Evolutionary conservation across 2,888 invertebrate genomes (phyloP).

Genomic region (Limnephilus rhombicus): DNA sequence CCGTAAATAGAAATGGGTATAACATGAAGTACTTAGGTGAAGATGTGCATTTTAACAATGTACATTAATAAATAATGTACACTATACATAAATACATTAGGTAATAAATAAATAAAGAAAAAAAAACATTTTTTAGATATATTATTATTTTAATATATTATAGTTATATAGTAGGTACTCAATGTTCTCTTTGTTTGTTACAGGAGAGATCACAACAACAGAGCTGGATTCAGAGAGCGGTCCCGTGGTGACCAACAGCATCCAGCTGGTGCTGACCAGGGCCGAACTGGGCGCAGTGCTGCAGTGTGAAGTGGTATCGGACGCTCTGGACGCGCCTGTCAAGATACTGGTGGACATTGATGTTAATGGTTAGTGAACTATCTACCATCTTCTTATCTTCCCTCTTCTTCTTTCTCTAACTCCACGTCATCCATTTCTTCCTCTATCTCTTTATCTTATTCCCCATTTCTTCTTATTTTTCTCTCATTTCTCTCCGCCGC

Average conservation of each 20-base stretch:
- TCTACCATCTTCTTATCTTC: neutral
- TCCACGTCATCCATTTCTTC: neutral
- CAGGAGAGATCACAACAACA: slow-evolving; percentile 73
- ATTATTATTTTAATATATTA: too few relatives aligned
- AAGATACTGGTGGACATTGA: slow-evolving; percentile 81
- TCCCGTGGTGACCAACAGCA: slow-evolving; percentile 66
- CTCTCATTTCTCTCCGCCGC: too few relatives aligned
- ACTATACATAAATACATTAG: too few relatives aligned
- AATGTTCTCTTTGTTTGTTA: slow-evolving; percentile 66
- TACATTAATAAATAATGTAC: too few relatives aligned
- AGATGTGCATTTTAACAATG: too few relatives aligned
- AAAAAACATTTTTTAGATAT: too few relatives aligned
- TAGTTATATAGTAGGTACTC: neutral
- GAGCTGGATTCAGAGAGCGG: slow-evolving; percentile 68
- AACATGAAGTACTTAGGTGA: too few relatives aligned
- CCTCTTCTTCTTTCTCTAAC: neutral
- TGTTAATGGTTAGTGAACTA: slow-evolving; percentile 82
- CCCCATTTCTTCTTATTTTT: neutral
- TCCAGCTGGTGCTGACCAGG: slow-evolving; percentile 81
- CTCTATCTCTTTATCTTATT: neutral
- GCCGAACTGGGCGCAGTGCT: slow-evolving; percentile 85
- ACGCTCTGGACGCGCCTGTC: slow-evolving; percentile 81
- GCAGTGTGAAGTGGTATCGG: slow-evolving; percentile 85
- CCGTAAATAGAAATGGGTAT: too few relatives aligned
- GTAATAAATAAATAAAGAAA: too few relatives aligned